Evolutionary conservation across 1,140 invertebrate genomes (phyloP), one percentile per base, ranked within the genome.

Genomic region (Drosophila pandora): DNA sequence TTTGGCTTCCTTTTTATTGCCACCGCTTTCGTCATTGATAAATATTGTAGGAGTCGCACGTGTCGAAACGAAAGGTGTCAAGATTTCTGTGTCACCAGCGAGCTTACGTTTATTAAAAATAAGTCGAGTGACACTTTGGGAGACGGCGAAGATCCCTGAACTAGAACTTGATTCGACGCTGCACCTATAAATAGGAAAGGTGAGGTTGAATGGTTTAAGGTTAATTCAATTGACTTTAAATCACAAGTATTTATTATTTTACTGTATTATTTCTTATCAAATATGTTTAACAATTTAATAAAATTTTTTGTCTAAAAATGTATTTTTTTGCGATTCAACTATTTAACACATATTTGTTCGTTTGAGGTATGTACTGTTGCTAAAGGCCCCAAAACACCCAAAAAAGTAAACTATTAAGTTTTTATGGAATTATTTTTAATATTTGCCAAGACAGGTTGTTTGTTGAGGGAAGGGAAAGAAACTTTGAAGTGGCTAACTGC

Each of bases 391-490:
- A 25, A 22, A 9, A n/a, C 12, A 1, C 13, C 7, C 9, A 28
- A 30, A 28, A 60, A 43, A 72, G 53, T 59, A 57, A 71, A 68
- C 67, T 75, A 47, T 67, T 55, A 22, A 50, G 63, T 61, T 76
- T 63, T 68, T 34, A 68, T 63, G 56, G 59, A 83, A 83, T 82
- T 75, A 79, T 79, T 79, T 75, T 79, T 75, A 82, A 83, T 85
- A 85, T 85, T 52, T 68, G 50, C 39, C 37, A 25, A 9, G 34
- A 56, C 17, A 63, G 59, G 50, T 54, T 75, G 49, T 72, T 73
- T 73, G 50, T 45, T 70, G 32, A 54, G 8, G 37, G 60, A 52
- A 41, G 55, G 55, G 45, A 10, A 23, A 47, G 39, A 53, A 83
- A 78, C 63, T 82, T 82, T 74, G 54, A 83, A 83, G 79, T 75